Evolutionary conservation across 2,888 invertebrate species (phyloP), one percentile per base, ranked within the genome.

Genomic region (Cartodere bifasciata): DNA sequence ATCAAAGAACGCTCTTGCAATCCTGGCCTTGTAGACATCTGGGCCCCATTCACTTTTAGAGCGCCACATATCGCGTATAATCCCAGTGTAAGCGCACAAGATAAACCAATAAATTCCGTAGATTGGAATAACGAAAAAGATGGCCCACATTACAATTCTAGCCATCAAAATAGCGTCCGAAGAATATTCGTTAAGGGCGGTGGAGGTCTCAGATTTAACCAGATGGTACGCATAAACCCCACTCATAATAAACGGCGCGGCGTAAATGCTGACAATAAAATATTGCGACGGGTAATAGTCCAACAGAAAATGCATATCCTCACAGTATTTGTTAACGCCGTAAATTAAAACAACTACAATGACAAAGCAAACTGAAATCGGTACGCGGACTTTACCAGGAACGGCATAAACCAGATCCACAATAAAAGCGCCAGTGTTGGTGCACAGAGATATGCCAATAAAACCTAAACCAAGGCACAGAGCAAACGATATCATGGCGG

Each of bases 271-370:
- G 10, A 28, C 9, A 13, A 28, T 23, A 28, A 33, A 16, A 12
- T 27, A 5, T n/a, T 23, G 25, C 5, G 24, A 30, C 2, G 37
- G 37, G 7, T 35, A 37, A 31, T 37, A 37, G 24, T 32, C 23
- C n/a, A 37, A 16, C 22, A 37, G 21, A 12, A 37, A 37, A 20
- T 37, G 35, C 12, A 37, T 23, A 15, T 37, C 37, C 10, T 37
- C 37, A 22, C 30, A 35, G 11, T 32, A 37, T 16, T 37, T 37
- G 21, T 27, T 28, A 4, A 30, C 12, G 16, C 37, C 37, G 17
- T 37, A 37, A 10, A 37, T 31, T 2, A 32, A 22, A 20, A 37
- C 28, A 6, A 37, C 31, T 9, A 31, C 23, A 16, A 12, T 31
- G 3, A 31, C 35, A n/a, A 26, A 32, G 15, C 13, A 35, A 14